phyloP scores from a whole-genome alignment of 2,888 invertebrate genomes.

The Eucriotettix oculatus region DNA sequence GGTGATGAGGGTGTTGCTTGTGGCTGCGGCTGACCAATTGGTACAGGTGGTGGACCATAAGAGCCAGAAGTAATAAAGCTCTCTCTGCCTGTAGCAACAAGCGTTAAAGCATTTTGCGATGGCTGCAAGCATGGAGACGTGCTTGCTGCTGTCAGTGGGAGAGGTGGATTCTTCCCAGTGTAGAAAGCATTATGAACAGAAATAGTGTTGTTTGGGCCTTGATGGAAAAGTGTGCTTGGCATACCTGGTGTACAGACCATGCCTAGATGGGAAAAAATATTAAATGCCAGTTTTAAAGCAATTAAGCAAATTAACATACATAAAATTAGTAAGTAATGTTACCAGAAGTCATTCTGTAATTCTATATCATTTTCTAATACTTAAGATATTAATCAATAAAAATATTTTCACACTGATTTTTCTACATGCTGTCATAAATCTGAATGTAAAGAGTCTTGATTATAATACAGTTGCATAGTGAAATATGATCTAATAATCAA shows the following conservation, averaged over 20 bases:
- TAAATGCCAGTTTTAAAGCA: no score
- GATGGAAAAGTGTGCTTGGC: conserved; percentile 26
- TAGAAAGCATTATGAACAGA: conserved; percentile 29
- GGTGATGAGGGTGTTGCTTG: conserved; percentile 5
- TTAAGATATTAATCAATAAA: no score
- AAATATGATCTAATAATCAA: no score
- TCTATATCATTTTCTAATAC: no score
- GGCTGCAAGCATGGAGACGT: conserved; percentile 1
- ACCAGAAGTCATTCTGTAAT: no score
- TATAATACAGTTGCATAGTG: no score
- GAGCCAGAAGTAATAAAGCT: conserved; percentile 23
- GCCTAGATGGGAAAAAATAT: conserved; percentile 18
- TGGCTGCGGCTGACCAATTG: conserved; percentile 29
- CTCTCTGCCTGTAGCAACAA: not conserved
- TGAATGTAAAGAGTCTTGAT: no score
- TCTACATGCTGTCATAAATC: no score
- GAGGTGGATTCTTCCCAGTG: conserved; percentile 14
- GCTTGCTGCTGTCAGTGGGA: conserved; percentile 15
- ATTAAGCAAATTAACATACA: no score
- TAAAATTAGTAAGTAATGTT: no score
- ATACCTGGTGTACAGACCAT: conserved; percentile 26
- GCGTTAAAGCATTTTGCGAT: not conserved
- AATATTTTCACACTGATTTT: no score
- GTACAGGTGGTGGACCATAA: conserved; percentile 28
- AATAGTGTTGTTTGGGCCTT: conserved; percentile 25